Evolutionary conservation across 35 echinoderm and acorn worm species (phyloP), one percentile per base, ranked within the genome.

Genomic region (Amphiura filiformis): DNA sequence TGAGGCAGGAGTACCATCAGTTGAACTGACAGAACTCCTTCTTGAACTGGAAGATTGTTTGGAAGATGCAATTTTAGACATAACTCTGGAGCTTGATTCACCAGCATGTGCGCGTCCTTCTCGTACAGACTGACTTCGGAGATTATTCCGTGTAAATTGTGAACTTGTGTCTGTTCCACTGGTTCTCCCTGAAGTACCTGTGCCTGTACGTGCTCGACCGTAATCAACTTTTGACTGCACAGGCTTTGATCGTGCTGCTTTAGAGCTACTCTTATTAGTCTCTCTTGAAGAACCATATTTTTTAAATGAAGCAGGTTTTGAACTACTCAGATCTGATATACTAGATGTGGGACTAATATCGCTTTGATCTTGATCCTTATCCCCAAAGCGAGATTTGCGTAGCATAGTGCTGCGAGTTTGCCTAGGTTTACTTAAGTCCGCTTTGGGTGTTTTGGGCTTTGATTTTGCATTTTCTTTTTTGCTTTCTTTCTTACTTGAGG

Each of bases 331-430:
- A 88, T 97, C 95, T 34, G 95, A 99, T 35, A 94, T 92, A 34
- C 92, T 99, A 17, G 93, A 99, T 35, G 80, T 91, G 34, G 92
- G 92, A 76, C 96, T 99, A 23, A 99, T 81, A 57, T 95, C 90
- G 37, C 79, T 90, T 1, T 92, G 83, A 64, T 94, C 87, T 64
- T 87, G 65, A 41, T 94, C 93, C 35, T 91, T 89, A 38, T 90
- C 96, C 39, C 64, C 85, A 75, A 99, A 99, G 14, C 96, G 77
- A 39, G 85, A 94, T 49, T 94, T 92, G 36, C 93, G 88, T 34
- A 99, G 65, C 87, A 94, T 86, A 30, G 96, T 99, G 80, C 92
- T 99, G 22, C 96, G 89, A 32, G 96, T 99, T 78, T 94, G 93
- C 65, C 96, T 80, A 17, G 96, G 96, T 39, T 94, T 81, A 32